Conservation (phyloP, 2,113 vertebrate genomes). For the Pholis gunnellus region DNA sequence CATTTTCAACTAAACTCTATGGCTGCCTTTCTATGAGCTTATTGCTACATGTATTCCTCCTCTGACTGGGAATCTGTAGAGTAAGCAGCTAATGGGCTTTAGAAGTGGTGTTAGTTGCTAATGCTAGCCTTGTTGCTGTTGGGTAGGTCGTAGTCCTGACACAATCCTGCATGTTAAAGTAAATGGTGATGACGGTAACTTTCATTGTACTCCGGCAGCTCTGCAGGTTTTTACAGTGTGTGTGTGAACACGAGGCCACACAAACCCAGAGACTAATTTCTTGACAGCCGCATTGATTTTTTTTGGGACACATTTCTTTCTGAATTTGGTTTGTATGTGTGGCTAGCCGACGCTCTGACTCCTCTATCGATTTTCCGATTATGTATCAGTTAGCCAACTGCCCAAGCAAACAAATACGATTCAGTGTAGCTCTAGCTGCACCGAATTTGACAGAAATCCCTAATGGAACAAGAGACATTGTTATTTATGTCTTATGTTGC, state of each 20-base stretch:
- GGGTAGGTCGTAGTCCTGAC: too few relatives aligned
- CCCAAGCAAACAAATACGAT: slow-evolving; percentile 30
- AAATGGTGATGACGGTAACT: not conserved
- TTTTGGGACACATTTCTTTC: slow-evolving; percentile 16
- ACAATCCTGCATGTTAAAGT: not conserved
- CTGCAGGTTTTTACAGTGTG: not conserved
- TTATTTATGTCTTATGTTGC: slow-evolving; percentile 31
- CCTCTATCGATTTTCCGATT: slow-evolving; percentile 46
- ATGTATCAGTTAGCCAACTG: slow-evolving; percentile 6
- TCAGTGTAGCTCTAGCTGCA: not conserved
- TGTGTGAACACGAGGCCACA: not conserved
- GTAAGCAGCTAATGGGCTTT: not conserved
- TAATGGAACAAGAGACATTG: not conserved
- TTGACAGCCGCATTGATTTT: slow-evolving; percentile 31
- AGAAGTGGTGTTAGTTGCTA: not conserved
- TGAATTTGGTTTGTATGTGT: slow-evolving; percentile 16
- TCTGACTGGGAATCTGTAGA: not conserved
- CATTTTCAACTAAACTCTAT: not conserved
- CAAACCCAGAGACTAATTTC: not conserved
- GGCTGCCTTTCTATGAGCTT: not conserved
- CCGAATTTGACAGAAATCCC: slow-evolving; percentile 20
- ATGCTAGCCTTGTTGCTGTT: not conserved
- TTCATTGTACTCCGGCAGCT: not conserved
- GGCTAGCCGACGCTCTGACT: not conserved
- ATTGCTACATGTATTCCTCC: not conserved